Evolutionary conservation across 2,113 vertebrate species (phyloP), one percentile per base, ranked within the genome.

Genomic region (Mastomys natalensis): DNA sequence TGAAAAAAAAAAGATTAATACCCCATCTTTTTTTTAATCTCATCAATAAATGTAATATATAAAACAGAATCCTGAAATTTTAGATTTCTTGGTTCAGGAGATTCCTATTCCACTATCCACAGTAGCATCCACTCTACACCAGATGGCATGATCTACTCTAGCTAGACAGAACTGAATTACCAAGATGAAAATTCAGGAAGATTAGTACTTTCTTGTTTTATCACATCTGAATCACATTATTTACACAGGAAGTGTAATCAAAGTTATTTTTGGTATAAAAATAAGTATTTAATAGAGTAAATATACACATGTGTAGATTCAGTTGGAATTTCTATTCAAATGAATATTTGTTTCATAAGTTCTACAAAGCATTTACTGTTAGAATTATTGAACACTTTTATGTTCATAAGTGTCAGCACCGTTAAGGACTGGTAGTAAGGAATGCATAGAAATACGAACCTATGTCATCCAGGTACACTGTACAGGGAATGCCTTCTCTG

Each of bases 81-180:
- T 81, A 26, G 1, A 3, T 43, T 48, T 81, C 43, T 40, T 24
- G 29, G 31, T 45, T 58, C 16, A 7, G 45, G 1, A 40, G 12
- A 26, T 29, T 53, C 2, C 48, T 55, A 1, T 48, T 78, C n/a
- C 2, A 5, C 19, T 87, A 60, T 48, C 70, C 78, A 29, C 3
- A 73, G 60, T 31, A 82, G 51, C 60, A 31, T 51, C 19, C 0
- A 34, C 60, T 95, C 66, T 87, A 90, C 73, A 92, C 89, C 85
- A 96, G 94, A 55, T 72, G 89, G 78, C 95, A 95, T 9, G 19
- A 45, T 76, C 2, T 7, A 13, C 77, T 86, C n/a, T 74, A 48
- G 68, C 82, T 66, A 68, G 70, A 51, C 62, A 86, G 70, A 12
- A 31, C 31, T 13, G 16, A 68, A 55, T 58, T 55, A 53, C 70